Evolutionary conservation across 2,888 invertebrate genomes (phyloP).

Genomic region (Ennomos erosarius): DNA sequence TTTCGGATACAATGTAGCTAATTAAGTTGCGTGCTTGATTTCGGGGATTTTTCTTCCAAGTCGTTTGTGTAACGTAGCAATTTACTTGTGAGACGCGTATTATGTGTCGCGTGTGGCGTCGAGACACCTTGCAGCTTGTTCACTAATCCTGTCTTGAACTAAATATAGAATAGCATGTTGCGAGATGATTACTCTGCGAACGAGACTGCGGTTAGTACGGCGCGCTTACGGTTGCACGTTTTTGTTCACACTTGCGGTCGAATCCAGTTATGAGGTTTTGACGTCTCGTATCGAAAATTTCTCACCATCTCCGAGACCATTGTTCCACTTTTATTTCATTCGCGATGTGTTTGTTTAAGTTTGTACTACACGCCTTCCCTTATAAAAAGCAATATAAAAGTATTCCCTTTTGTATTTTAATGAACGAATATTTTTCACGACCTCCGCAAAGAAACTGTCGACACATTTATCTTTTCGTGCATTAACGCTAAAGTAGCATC

Average conservation of each 20-base stretch:
- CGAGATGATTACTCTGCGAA: constrained; percentile 68
- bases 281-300: constrained; percentile 46
- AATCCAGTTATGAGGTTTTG: constrained; percentile 55
- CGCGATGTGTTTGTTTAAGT: constrained; percentile 43
- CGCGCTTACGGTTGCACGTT: constrained; percentile 66
- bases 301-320: constrained; percentile 29
- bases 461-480: constrained; percentile 77
- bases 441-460: constrained; percentile 59
- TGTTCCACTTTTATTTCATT: constrained; percentile 34
- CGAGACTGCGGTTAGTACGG: constrained; percentile 65
- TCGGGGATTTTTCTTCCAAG: constrained; percentile 51
- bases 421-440: constrained; percentile 53
- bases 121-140: constrained; percentile 67
- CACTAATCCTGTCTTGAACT: constrained; percentile 68
- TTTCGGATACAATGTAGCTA: constrained; percentile 54
- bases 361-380: constrained; percentile 30
- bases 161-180: constrained; percentile 72
- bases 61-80: constrained; percentile 51
- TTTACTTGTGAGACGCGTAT: constrained; percentile 54
- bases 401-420: constrained; percentile 47
- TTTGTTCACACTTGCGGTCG: constrained; percentile 73
- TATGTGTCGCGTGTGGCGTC: constrained; percentile 56
- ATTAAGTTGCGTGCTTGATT: constrained; percentile 55
- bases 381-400: constrained; percentile 41
- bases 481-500: constrained; percentile 77